These are phyloP conservation scores for Labia minor DNA, from an alignment of 2,888 invertebrate species.

Conservation along the genomic window DNA sequence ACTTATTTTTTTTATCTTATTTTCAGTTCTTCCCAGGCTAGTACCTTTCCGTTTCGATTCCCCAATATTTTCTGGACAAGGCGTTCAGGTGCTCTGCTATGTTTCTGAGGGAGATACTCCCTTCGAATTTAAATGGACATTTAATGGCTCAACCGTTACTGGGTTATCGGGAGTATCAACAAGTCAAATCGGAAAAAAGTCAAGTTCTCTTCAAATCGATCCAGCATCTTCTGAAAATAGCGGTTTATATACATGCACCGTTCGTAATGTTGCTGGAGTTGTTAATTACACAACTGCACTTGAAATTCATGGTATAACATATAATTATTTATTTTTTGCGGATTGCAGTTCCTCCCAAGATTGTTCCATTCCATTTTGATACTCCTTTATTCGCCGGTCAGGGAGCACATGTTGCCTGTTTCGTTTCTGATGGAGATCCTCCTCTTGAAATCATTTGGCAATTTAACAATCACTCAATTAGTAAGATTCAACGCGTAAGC, in stretches of 20 bases:
- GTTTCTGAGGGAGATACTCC: slow-evolving; percentile 49
- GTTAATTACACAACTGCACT: slow-evolving; percentile 31
- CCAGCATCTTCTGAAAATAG: slow-evolving; percentile 29
- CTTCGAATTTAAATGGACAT: slow-evolving; percentile 44
- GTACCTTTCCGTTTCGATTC: slow-evolving; percentile 67
- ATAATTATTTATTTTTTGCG: not conserved
- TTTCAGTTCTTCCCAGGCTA: slow-evolving; percentile 68
- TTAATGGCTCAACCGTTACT: slow-evolving; percentile 39
- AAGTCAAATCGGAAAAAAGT: slow-evolving; percentile 39
- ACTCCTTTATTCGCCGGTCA: slow-evolving; percentile 59
- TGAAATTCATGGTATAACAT: slow-evolving; percentile 22
- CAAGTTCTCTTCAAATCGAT: slow-evolving; percentile 40
- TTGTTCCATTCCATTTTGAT: slow-evolving; percentile 56
- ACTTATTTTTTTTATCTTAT: slow-evolving; percentile 13
- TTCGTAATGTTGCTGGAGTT: slow-evolving; percentile 33
- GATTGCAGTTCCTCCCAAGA: slow-evolving; percentile 56
- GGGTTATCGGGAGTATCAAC: slow-evolving; percentile 33
- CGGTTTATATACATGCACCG: slow-evolving; percentile 37
- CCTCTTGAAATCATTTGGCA: slow-evolving; percentile 64
- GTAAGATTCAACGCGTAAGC: not conserved
- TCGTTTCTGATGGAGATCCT: slow-evolving; percentile 53
- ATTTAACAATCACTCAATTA: slow-evolving; percentile 46
- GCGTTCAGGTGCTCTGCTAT: slow-evolving; percentile 61
- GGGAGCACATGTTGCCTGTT: slow-evolving; percentile 44
- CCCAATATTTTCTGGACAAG: slow-evolving; percentile 66